These are phyloP conservation scores for Typhlichthys eigenmanni DNA, from an alignment of 2,797 vertebrate species.

Conservation along the genomic window DNA sequence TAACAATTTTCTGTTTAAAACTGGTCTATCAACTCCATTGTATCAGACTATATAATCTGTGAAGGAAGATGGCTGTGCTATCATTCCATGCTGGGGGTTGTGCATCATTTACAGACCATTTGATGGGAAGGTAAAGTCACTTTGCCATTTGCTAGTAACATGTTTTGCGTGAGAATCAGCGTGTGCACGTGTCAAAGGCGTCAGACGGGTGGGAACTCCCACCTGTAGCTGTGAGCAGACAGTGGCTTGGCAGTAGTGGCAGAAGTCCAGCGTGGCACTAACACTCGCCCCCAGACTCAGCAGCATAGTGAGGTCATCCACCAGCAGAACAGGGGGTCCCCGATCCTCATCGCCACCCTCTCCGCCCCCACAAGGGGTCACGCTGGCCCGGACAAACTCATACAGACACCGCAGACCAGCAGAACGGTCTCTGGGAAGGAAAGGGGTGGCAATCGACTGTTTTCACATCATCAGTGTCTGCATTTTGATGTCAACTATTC, in stretches of 20 bases:
- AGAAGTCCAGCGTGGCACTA: slow-evolving; percentile 83
- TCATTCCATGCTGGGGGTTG: too few relatives aligned
- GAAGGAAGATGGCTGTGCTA: too few relatives aligned
- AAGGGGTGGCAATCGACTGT: neutral
- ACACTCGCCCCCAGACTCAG: slow-evolving; percentile 82
- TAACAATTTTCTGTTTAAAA: too few relatives aligned
- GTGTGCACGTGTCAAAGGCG: too few relatives aligned
- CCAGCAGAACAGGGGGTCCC: slow-evolving; percentile 81
- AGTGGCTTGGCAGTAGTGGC: slow-evolving; percentile 85
- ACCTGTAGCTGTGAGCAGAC: slow-evolving; percentile 86
- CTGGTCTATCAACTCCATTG: too few relatives aligned
- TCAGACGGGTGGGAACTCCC: neutral
- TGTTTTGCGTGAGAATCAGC: too few relatives aligned
- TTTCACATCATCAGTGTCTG: too few relatives aligned
- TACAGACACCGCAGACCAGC: slow-evolving; percentile 76
- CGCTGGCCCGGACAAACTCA: slow-evolving; percentile 72
- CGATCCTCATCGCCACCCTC: slow-evolving; percentile 29
- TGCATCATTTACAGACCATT: too few relatives aligned
- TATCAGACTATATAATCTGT: too few relatives aligned
- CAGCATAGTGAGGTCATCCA: slow-evolving; percentile 88
- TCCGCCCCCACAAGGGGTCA: slow-evolving; percentile 2
- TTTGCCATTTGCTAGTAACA: too few relatives aligned
- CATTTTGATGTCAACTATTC: too few relatives aligned
- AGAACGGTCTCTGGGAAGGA: slow-evolving; percentile 68
- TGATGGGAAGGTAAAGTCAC: too few relatives aligned